A percentile compares a stretch with the other conserved stretches of the same genome.
Conservation (phyloP, 2,113 vertebrate genomes). For the Pseudorasbora parva region DNA sequence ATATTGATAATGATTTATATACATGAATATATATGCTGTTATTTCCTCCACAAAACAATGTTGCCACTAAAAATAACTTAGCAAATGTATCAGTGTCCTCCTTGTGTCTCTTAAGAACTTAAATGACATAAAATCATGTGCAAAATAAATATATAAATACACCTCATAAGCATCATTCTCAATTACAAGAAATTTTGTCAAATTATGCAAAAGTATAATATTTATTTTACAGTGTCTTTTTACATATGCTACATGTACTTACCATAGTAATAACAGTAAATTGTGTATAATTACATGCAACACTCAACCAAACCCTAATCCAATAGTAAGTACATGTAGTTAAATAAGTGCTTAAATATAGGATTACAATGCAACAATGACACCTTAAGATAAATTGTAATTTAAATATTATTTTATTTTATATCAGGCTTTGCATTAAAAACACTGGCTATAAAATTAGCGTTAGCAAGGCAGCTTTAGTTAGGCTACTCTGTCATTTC, state of each 20-base stretch:
- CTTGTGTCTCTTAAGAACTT: neutral
- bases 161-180: neutral
- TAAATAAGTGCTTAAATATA: too few species aligned
- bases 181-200: neutral
- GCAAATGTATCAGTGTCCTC: neutral
- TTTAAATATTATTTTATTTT: neutral
- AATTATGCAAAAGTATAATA: neutral
- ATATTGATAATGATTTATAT: neutral
- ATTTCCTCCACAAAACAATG: neutral
- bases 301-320: too few species aligned
- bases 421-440: neutral
- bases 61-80: neutral
- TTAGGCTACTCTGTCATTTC: neutral
- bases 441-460: neutral
- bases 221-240: too few species aligned
- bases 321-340: too few species aligned
- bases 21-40: too few species aligned
- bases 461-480: neutral
- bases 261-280: too few species aligned
- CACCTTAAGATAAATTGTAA: too few species aligned
- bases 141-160: too few species aligned
- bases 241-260: too few species aligned
- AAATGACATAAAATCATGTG: too few species aligned
- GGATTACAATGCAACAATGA: too few species aligned
- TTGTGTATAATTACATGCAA: too few species aligned